Evolutionary conservation across 2,113 vertebrate species (phyloP).

Genomic region (Calidris pygmaea): DNA sequence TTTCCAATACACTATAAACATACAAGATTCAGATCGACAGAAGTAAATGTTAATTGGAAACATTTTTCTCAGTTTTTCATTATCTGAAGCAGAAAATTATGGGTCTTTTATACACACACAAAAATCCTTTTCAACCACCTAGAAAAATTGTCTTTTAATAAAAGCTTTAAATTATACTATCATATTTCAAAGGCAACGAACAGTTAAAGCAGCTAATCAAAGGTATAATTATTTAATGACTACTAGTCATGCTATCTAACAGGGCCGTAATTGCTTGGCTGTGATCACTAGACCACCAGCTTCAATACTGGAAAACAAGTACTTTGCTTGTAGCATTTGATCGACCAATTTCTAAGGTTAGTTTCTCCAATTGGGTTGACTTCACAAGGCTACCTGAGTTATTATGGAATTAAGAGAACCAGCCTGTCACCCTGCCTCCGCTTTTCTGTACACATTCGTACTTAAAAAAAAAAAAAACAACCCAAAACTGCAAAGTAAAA

Average conservation of each 20-base stretch:
- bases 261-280: constrained; percentile 71
- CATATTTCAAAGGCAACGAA: constrained; percentile 81
- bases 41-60: constrained; percentile 62
- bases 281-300: constrained; percentile 79
- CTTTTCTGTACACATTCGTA: neutral
- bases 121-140: constrained; percentile 68
- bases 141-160: constrained; percentile 75
- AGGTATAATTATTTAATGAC: constrained; percentile 80
- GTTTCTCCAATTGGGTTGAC: neutral
- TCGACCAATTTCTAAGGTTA: neutral
- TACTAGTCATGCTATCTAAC: constrained; percentile 43
- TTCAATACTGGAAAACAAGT: constrained; percentile 37
- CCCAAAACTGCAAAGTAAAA: neutral
- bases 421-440: neutral
- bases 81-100: constrained; percentile 49
- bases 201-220: constrained; percentile 76
- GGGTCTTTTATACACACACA: constrained; percentile 41
- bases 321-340: constrained; percentile 53
- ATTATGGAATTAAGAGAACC: neutral
- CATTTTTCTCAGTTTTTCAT: constrained; percentile 48
- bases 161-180: constrained; percentile 77
- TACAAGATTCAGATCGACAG: neutral
- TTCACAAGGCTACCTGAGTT: neutral
- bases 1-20: constrained; percentile 32
- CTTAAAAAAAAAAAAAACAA: neutral